A percentile compares a stretch with the other conserved stretches of the same genome.
Conservation (phyloP, 2,888 invertebrate species). For the Eristalinus aeneus region DNA sequence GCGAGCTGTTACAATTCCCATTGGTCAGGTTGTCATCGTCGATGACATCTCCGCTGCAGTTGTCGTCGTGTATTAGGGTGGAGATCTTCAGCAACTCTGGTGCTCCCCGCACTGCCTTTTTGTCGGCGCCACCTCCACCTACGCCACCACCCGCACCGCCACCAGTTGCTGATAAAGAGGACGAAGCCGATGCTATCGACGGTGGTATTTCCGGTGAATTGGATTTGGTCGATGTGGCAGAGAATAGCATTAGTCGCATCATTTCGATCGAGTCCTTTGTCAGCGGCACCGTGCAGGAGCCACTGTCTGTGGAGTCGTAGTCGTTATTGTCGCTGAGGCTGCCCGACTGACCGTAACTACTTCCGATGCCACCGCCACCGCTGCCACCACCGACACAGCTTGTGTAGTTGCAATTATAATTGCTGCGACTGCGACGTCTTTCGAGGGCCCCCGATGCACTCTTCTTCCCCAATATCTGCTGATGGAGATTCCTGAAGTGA, state of each 20-base stretch:
- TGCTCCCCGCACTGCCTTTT: not conserved
- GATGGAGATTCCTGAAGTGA: conserved; percentile 78
- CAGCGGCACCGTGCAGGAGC: conserved; percentile 79
- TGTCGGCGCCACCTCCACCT: not conserved
- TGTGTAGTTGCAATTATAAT: conserved; percentile 67
- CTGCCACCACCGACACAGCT: conserved; percentile 68
- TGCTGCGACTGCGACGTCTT: conserved; percentile 67
- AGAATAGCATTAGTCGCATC: conserved; percentile 78
- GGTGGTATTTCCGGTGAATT: conserved; percentile 60
- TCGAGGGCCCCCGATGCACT: conserved; percentile 47
- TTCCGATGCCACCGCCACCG: conserved; percentile 60
- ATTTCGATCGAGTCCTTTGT: conserved; percentile 77
- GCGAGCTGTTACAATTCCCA: conserved; percentile 46
- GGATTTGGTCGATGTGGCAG: conserved; percentile 77
- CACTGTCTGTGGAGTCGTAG: conserved; percentile 77
- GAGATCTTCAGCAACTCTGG: conserved; percentile 51
- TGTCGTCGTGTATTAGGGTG: conserved; percentile 57
- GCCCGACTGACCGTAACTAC: conserved; percentile 74
- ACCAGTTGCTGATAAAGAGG: conserved; percentile 72
- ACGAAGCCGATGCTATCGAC: conserved; percentile 65
- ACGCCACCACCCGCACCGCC: conserved; percentile 41
- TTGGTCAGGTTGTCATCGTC: conserved; percentile 53
- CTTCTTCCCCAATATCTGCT: conserved; percentile 75
- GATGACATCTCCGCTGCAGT: conserved; percentile 42
- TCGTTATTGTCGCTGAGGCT: conserved; percentile 71